Base-by-base conservation (phyloP, 92 coral and sea anemone species). In the Epizoanthus ramosus region DNA sequence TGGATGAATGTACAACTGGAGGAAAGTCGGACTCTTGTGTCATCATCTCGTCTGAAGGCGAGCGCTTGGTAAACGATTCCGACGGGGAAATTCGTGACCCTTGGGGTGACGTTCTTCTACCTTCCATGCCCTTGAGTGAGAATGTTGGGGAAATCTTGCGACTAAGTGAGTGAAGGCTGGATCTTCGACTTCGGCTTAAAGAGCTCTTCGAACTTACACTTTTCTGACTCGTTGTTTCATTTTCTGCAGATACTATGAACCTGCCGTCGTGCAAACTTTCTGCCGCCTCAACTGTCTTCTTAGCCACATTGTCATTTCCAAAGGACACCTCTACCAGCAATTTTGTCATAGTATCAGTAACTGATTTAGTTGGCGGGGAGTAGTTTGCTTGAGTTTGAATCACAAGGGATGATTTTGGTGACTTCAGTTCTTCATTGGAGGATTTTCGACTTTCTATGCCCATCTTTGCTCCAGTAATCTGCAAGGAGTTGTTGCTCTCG, bases 111-210 rank as follows among this genome's bases (percentile, higher is more conserved):
- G 50, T 18, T 16, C 39, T 22, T 13, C 18, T 66, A 5, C 39
- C 18, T 19, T 43, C 64, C 19, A 23, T 39, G 9, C 64, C 82
- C 23, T 61, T 77, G 18, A 77, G 28, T 35, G 24, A 77, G 69
- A 5, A 77, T 6, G 82, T 77, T 22, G 82, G 71, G 2, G 82
- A 77, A 21, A 77, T 77, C 52, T 77, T 77, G 71, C 82, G 82
- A 6, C 82, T 61, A 14, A 77, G 31, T 43, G 82, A 77, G 39
- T 77, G 82, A 63, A 77, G 19, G 41, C 82, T 77, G 23, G 82
- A 77, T 61, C 82, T 21, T 41, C 82, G 82, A 63, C 82, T 77
- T 61, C 82, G 61, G 33, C 52, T 25, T 22, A 54, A 37, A 23
- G 71, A 47, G 6, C 57, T 39, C 18, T 41, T 77, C 4, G 57